These are phyloP conservation scores for Crax fasciolata DNA, from an alignment of 2,797 vertebrate genomes.

Conservation along the genomic window DNA sequence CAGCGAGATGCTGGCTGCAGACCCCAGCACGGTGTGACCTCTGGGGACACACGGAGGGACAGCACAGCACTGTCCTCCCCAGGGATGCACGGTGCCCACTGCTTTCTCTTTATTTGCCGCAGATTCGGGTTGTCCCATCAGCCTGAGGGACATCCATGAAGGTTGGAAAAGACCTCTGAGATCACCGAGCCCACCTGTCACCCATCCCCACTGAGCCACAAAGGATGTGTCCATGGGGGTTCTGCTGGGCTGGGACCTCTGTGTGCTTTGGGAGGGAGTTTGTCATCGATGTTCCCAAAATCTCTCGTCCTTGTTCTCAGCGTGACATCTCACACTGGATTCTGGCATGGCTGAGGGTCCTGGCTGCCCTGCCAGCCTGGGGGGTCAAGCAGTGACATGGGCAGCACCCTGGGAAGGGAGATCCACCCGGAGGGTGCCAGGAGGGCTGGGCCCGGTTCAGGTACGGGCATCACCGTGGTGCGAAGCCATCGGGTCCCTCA, in stretches of 20 bases:
- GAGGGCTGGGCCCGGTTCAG: too few relatives aligned
- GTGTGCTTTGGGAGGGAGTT: not conserved
- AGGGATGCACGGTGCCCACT: rapidly evolving
- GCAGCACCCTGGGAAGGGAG: too few relatives aligned
- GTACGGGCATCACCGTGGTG: too few relatives aligned
- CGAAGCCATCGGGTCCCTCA: not conserved
- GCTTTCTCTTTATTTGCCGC: not conserved
- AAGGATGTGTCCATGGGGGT: too few relatives aligned
- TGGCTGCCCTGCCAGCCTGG: too few relatives aligned
- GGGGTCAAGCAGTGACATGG: too few relatives aligned
- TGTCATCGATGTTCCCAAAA: too few relatives aligned
- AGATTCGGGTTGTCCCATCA: not conserved
- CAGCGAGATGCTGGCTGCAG: not conserved
- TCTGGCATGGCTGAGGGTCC: too few relatives aligned
- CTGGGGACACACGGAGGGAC: not conserved
- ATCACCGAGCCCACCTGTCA: not conserved
- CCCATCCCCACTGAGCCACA: too few relatives aligned
- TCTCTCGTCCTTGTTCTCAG: too few relatives aligned
- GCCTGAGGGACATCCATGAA: not conserved
- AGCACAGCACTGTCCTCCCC: not conserved
- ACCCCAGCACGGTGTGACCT: not conserved
- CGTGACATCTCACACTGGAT: too few relatives aligned
- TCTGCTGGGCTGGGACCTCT: not conserved
- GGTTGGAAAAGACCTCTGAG: not conserved
- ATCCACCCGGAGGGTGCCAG: too few relatives aligned